A percentile compares a stretch with the other conserved stretches of the same genome.
Conservation (phyloP, 2,888 invertebrate species). For the Caenorhabditis angaria region DNA sequence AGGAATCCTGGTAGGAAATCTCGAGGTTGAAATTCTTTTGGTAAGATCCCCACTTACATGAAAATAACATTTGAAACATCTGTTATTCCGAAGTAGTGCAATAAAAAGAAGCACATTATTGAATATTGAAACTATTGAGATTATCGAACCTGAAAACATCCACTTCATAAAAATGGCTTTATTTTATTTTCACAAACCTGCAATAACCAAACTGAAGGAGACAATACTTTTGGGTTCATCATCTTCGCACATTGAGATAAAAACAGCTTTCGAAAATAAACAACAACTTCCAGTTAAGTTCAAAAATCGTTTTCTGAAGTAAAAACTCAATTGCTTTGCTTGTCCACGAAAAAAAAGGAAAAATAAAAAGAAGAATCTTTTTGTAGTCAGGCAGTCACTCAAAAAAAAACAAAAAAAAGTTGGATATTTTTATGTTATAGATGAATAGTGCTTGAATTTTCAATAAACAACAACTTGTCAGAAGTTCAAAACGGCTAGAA, state of each 20-base stretch:
- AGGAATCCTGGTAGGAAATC: no score
- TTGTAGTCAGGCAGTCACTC: no score
- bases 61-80: slow-evolving; percentile 49
- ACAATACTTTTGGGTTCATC: slow-evolving; percentile 29
- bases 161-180: not conserved
- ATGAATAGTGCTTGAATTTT: no score
- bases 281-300: not conserved
- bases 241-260: slow-evolving; percentile 34
- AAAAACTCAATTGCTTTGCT: not conserved
- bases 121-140: slow-evolving; percentile 44
- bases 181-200: slow-evolving; percentile 12
- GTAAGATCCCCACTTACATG: slow-evolving; percentile 38
- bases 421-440: no score
- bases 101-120: slow-evolving; percentile 48
- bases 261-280: not conserved
- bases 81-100: slow-evolving; percentile 42
- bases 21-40: not conserved
- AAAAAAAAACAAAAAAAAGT: no score
- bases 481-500: no score
- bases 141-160: slow-evolving; percentile 35
- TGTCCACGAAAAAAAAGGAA: not conserved
- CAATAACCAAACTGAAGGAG: slow-evolving; percentile 33
- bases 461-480: no score
- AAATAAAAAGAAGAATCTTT: no score
- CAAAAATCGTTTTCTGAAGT: not conserved